A percentile compares a stretch with the other conserved stretches of the same genome.
Evolutionary conservation across 2,113 vertebrate genomes (phyloP).

Genomic region (Pheucticus melanocephalus): DNA sequence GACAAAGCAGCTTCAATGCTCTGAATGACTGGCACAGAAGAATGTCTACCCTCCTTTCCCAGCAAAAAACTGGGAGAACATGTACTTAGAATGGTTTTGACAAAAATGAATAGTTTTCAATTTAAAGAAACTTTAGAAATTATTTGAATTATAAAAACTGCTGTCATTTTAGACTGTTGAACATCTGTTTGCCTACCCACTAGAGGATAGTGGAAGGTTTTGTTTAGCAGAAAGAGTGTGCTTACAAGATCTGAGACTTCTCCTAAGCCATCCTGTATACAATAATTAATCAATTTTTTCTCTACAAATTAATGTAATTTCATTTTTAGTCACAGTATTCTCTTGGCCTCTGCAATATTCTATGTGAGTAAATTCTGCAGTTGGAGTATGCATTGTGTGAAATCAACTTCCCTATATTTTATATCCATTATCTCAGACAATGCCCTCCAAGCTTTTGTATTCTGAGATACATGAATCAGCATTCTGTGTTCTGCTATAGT

Average conservation of each 20-base stretch:
- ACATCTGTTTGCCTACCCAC: background rate
- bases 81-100: background rate
- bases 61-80: background rate
- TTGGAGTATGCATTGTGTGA: background rate
- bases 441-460: background rate
- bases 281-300: background rate
- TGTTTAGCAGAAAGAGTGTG: background rate
- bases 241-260: background rate
- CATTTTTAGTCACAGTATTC: background rate
- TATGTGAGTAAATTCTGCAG: background rate
- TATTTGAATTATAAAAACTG: background rate
- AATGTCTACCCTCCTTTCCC: background rate
- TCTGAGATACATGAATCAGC: background rate
- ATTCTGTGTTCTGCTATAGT: background rate
- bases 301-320: background rate
- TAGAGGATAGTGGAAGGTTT: background rate
- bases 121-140: background rate
- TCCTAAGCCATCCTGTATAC: background rate
- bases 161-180: background rate
- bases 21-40: background rate
- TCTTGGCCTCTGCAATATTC: background rate
- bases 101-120: background rate
- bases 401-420: background rate
- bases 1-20: background rate
- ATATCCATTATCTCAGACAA: background rate